A percentile compares a stretch with the other conserved stretches of the same genome.
phyloP scores from a whole-genome alignment of 2,888 invertebrate genomes.

The Rotaria magnacalcarata region DNA sequence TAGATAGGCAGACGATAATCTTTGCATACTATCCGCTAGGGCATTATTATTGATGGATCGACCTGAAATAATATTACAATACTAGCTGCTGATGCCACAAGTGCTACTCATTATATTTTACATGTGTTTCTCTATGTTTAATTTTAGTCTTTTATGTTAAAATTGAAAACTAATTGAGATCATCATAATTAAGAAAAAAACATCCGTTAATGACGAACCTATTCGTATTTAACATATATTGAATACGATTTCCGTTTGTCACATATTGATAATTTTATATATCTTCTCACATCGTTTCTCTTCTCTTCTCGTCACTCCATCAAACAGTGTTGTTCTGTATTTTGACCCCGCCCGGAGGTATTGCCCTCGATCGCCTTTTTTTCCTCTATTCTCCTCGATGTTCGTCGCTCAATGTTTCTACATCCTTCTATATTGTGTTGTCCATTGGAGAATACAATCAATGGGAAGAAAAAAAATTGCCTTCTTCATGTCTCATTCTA shows the following conservation, averaged over 20 bases:
- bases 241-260: background rate
- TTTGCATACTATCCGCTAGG: background rate
- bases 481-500: background rate
- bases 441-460: background rate
- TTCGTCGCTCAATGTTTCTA: background rate
- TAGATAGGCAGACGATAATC: background rate
- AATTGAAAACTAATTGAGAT: background rate
- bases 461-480: background rate
- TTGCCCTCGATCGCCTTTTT: slow-evolving; percentile 1
- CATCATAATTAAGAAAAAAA: background rate
- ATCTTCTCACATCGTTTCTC: background rate
- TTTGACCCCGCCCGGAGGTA: slow-evolving; percentile 20
- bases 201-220: background rate
- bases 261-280: background rate
- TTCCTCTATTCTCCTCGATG: background rate
- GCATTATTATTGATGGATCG: slow-evolving; percentile 10
- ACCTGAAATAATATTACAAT: background rate
- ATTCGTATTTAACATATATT: background rate
- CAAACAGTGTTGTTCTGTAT: background rate
- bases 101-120: background rate
- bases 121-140: background rate
- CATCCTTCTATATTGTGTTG: background rate
- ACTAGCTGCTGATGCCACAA: background rate
- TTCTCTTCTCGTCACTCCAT: background rate
- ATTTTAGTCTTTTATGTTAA: background rate